phyloP scores from a whole-genome alignment of 2,797 vertebrate species.

The Calcarius lapponicus region DNA sequence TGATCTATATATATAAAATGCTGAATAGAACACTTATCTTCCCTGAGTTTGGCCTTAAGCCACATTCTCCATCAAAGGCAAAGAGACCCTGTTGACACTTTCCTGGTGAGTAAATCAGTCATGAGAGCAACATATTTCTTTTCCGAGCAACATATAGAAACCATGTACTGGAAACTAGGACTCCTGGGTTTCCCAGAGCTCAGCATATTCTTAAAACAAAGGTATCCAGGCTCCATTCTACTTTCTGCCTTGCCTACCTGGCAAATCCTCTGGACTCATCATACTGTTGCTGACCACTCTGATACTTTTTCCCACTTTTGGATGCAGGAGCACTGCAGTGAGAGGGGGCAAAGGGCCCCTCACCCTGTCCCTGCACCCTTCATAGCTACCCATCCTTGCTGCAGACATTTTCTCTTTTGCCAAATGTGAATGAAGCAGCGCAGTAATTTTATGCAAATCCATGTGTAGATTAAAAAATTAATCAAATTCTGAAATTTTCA shows the following conservation, averaged over 20 bases:
- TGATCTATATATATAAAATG: slow-evolving; percentile 51
- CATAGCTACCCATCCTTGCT: neutral
- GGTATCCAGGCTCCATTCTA: neutral
- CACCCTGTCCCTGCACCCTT: neutral
- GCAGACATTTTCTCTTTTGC: neutral
- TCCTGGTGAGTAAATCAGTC: slow-evolving; percentile 38
- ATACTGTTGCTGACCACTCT: neutral
- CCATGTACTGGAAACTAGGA: neutral
- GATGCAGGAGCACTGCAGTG: neutral
- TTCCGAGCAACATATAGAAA: slow-evolving; percentile 1
- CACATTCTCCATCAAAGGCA: slow-evolving; percentile 36
- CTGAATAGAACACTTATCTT: slow-evolving; percentile 49
- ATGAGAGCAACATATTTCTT: slow-evolving; percentile 32
- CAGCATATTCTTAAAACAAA: slow-evolving; percentile 15
- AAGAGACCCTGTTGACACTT: slow-evolving; percentile 30
- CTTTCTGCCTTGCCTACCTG: neutral
- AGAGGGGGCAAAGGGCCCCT: neutral
- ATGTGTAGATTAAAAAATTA: slow-evolving; percentile 60
- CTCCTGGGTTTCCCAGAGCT: slow-evolving; percentile 13
- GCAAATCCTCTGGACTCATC: neutral
- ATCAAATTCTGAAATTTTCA: slow-evolving; percentile 68
- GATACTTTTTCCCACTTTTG: neutral
- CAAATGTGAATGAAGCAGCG: neutral
- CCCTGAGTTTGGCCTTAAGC: slow-evolving; percentile 32
- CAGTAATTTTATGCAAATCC: slow-evolving; percentile 63